Conservation (phyloP, 1,140 invertebrate genomes). For the Brachionus rubens region DNA sequence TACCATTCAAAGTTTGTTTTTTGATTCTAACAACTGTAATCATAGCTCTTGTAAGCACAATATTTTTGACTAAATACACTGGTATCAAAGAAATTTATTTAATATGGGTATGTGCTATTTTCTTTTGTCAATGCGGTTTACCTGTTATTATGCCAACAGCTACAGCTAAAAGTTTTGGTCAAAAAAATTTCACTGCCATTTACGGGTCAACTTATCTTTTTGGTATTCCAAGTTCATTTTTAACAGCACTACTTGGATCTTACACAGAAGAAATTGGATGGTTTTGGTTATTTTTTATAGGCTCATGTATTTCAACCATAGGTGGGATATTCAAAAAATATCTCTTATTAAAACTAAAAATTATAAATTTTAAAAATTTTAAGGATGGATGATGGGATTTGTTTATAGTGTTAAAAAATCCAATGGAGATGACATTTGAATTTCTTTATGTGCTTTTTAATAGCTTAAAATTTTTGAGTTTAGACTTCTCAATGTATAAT, state of each 20-base stretch:
- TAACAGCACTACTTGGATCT: neutral
- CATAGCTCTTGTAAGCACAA: neutral
- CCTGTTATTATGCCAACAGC: slow-evolving; percentile 3
- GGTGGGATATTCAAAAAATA: neutral
- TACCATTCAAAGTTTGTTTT: slow-evolving; percentile 44
- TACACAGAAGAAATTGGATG: neutral
- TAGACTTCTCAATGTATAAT: no score
- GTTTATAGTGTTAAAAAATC: no score
- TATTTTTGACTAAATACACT: slow-evolving; percentile 9
- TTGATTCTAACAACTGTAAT: slow-evolving; percentile 1
- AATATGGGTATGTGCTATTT: slow-evolving; percentile 4
- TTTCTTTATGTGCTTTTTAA: no score
- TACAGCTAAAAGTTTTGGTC: slow-evolving; percentile 29
- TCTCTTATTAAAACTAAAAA: no score
- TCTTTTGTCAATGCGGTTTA: neutral
- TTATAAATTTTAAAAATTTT: no score
- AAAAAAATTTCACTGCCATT: slow-evolving; percentile 39
- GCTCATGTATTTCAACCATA: slow-evolving; percentile 5
- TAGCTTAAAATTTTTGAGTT: no score
- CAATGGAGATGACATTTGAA: no score
- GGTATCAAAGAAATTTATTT: slow-evolving; percentile 3
- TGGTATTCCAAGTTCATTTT: neutral
- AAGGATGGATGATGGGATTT: no score
- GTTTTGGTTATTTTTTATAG: slow-evolving; percentile 31
- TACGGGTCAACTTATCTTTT: slow-evolving; percentile 5